Evolutionary conservation across 2,888 invertebrate species (phyloP), one percentile per base, ranked within the genome.

Genomic region (Amiota communis): DNA sequence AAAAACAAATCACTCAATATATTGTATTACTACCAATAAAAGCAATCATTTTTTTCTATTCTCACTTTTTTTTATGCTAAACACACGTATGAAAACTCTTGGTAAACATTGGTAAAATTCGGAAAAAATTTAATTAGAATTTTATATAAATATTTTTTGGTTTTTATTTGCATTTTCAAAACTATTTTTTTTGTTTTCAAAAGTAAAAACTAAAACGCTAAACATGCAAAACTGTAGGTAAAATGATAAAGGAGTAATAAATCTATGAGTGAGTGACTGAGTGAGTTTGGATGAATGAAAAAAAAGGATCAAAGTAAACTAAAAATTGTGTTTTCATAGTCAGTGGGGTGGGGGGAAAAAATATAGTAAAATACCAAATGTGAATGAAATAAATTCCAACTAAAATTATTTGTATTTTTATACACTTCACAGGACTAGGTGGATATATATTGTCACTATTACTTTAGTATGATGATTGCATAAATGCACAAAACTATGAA

Each of bases 301-400:
- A 12, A 9, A 13, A 59, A 59, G 17, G 8, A 15, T 63, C 46
- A 63, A 51, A 20, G 20, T 53, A 20, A 51, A 53, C 20, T 53
- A 23, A 36, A 68, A 68, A 68, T 68, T 68, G 51, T 53, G 36
- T 51, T 68, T 51, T 51, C 10, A 12, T 2, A n/a, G 23, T 53
- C 65, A 48, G 1, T 53, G 51, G 23, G 48, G 8, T n/a, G 48
- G 48, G 36, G 12, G 36, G 46, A 0, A 9, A 46, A 64, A 64
- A 47, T 48, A 65, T 36, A 20, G 51, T 23, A 20, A 53, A 68
- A 68, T 68, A 15, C 36, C 36, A 36, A 6, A 36, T 6, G 8
- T 36, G 20, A 51, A 68, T 68, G 51, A 51, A 68, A 68, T 68
- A 68, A 68, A 51, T 68, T 36, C 23, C 17, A 23, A 53, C 23